Percentiles rank a stretch among this genome's conserved stretches.
Conservation (phyloP, 2,888 invertebrate species). For the Tupiocoris notatus region DNA sequence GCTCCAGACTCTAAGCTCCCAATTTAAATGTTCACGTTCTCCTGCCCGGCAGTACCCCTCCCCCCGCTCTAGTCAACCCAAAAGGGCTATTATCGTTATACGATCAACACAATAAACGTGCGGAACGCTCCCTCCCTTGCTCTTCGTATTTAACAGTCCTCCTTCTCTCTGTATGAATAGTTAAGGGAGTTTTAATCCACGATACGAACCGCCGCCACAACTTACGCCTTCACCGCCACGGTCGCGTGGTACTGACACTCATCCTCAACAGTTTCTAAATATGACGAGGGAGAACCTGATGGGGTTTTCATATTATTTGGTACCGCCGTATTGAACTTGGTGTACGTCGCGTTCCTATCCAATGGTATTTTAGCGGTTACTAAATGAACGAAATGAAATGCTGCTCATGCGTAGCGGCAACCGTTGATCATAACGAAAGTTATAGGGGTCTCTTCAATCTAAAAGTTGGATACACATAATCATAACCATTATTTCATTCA, state of each 20-base stretch:
- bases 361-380: too few species aligned
- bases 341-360: too few species aligned
- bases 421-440: too few species aligned
- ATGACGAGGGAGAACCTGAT: slow-evolving; percentile 11
- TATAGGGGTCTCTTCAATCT: too few species aligned
- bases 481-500: too few species aligned
- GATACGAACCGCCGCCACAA: slow-evolving; percentile 16
- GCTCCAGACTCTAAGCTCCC: slow-evolving; percentile 41
- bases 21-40: slow-evolving; percentile 22
- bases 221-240: neutral
- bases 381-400: too few species aligned
- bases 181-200: slow-evolving; percentile 28
- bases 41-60: neutral
- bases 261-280: slow-evolving; percentile 39
- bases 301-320: slow-evolving; percentile 15
- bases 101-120: slow-evolving; percentile 38
- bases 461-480: too few species aligned
- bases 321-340: too few species aligned
- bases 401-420: too few species aligned
- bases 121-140: neutral
- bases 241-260: slow-evolving; percentile 28
- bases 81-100: slow-evolving; percentile 33
- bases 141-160: neutral
- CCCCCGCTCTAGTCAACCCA: neutral
- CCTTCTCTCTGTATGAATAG: slow-evolving; percentile 29